phyloP scores from a whole-genome alignment of 1,140 invertebrate species.

The Charaxes varanes region DNA sequence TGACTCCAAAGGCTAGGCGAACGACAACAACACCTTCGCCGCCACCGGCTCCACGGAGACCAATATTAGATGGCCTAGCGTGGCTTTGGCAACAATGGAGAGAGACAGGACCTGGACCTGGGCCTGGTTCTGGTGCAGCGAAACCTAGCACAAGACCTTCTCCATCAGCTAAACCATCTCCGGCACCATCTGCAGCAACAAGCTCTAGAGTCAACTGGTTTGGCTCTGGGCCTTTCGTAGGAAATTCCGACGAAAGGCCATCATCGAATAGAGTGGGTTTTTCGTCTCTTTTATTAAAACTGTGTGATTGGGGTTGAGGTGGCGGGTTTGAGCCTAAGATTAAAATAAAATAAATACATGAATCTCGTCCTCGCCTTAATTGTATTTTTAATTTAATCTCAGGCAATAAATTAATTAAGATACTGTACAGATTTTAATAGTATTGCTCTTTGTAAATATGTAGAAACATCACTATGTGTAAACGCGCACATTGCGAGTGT shows the following conservation, averaged over 20 bases:
- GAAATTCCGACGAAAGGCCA: conserved; percentile 60
- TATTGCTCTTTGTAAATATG: conserved; percentile 28
- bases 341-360: conserved; percentile 30
- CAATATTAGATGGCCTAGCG: conserved; percentile 66
- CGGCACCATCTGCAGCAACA: conserved; percentile 37
- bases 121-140: conserved; percentile 33
- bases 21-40: conserved; percentile 51
- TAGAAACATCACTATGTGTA: conserved; percentile 6
- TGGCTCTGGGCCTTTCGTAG: conserved; percentile 68
- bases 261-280: conserved; percentile 64
- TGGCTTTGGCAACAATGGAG: conserved; percentile 74
- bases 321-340: conserved; percentile 43
- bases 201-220: conserved; percentile 65
- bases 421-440: conserved; percentile 17
- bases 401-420: conserved; percentile 13
- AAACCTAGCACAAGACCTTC: conserved; percentile 36
- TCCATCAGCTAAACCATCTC: conserved; percentile 29
- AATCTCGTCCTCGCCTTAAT: conserved; percentile 1
- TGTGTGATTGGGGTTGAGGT: conserved; percentile 66
- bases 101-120: conserved; percentile 56
- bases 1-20: conserved; percentile 65
- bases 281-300: conserved; percentile 56
- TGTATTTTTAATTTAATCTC: conserved; percentile 21
- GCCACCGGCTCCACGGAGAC: conserved; percentile 55
- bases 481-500: background rate